Percentiles rank a stretch among this genome's conserved stretches.
These are phyloP conservation scores for Ptilorrhoa leucosticta DNA, from an alignment of 2,113 vertebrate species.

Conservation along the genomic window DNA sequence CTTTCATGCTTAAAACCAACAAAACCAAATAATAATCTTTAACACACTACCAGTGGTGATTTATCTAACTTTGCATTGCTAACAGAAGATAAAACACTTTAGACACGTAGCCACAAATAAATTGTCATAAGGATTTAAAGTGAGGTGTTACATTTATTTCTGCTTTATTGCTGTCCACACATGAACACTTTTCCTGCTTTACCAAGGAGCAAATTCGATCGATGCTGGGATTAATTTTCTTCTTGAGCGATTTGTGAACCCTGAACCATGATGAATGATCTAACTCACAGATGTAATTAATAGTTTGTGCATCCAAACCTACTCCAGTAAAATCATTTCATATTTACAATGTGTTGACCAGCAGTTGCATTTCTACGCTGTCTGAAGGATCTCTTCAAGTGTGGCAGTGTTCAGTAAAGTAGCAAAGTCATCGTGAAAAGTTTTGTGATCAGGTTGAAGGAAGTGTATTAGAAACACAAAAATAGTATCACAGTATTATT, in stretches of 20 bases:
- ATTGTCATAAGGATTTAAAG: neutral
- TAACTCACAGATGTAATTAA: neutral
- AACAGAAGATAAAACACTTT: neutral
- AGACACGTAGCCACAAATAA: neutral
- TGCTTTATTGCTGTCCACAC: neutral
- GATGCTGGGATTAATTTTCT: neutral
- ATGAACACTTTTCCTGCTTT: neutral
- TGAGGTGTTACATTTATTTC: neutral
- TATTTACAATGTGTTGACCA: neutral
- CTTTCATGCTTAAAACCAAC: neutral
- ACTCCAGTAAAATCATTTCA: neutral
- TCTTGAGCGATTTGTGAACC: neutral
- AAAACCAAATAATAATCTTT: neutral
- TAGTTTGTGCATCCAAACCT: neutral
- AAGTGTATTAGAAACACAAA: neutral
- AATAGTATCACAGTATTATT: neutral
- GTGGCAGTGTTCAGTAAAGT: neutral
- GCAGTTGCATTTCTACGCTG: neutral
- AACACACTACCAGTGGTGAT: neutral
- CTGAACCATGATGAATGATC: neutral
- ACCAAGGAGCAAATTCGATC: neutral
- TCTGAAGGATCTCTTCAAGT: neutral
- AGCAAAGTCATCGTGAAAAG: neutral
- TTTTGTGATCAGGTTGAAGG: neutral
- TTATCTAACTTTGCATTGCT: neutral